A percentile compares a stretch with the other conserved stretches of the same genome.
These are phyloP conservation scores for Sminthurides bifidus DNA, from an alignment of 1,140 invertebrate genomes.

Conservation along the genomic window DNA sequence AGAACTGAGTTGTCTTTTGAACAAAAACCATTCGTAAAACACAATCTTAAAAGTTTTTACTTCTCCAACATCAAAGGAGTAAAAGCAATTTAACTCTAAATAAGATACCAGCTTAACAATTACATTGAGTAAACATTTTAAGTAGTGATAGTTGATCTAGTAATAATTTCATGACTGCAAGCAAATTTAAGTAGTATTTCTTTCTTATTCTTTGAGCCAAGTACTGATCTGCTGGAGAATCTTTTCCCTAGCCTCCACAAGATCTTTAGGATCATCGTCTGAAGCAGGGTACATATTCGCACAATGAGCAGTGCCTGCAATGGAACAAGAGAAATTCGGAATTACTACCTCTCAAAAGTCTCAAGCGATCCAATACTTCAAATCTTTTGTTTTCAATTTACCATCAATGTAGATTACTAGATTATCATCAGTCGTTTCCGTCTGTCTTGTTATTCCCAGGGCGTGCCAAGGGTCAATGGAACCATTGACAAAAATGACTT, in stretches of 20 bases:
- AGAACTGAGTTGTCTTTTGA: no score
- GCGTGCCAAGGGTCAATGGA: slow-evolving; percentile 89
- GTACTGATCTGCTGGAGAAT: slow-evolving; percentile 44
- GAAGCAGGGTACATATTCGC: slow-evolving; percentile 51
- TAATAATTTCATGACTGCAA: no score
- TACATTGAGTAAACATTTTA: no score
- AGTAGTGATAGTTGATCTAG: no score
- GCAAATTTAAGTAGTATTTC: no score
- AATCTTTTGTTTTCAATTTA: slow-evolving; percentile 5
- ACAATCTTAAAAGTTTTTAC: no score
- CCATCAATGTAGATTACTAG: slow-evolving; percentile 30
- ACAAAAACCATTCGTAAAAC: no score
- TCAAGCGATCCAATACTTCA: not conserved
- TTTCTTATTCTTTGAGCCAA: slow-evolving; percentile 38
- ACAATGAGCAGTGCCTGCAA: slow-evolving; percentile 57
- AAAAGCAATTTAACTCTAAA: no score
- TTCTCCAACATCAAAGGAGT: no score
- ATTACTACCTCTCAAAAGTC: not conserved
- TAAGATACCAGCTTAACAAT: no score
- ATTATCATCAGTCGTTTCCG: slow-evolving; percentile 20
- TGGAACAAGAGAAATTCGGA: not conserved
- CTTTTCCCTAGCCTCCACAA: slow-evolving; percentile 46
- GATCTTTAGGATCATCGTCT: slow-evolving; percentile 42
- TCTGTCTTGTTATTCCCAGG: slow-evolving; percentile 22
- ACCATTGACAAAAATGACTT: slow-evolving; percentile 79